These are phyloP conservation scores for Agrotis segetum DNA, from an alignment of 2,888 invertebrate species.

Conservation along the genomic window DNA sequence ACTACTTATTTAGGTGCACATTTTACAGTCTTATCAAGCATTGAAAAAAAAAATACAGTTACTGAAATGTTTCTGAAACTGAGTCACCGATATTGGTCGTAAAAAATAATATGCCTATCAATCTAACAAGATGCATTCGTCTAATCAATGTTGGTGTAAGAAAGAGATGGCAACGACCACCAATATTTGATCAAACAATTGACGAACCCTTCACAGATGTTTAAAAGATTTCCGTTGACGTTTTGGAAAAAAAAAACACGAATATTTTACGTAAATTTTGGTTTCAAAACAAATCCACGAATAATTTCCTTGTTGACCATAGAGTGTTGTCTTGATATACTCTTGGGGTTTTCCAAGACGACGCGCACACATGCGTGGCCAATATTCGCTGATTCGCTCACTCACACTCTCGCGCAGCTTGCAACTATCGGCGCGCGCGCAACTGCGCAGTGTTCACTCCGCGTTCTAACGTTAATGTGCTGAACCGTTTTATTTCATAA, in stretches of 20 bases:
- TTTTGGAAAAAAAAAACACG: neutral
- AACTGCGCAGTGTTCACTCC: conserved; percentile 48
- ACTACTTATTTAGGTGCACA: neutral
- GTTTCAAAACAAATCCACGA: conserved; percentile 25
- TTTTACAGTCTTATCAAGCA: conserved; percentile 35
- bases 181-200: conserved; percentile 37
- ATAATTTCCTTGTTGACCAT: conserved; percentile 59
- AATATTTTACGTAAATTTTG: neutral
- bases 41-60: conserved; percentile 24
- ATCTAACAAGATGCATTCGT: conserved; percentile 16
- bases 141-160: conserved; percentile 39
- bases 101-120: conserved; percentile 5
- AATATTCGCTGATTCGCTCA: conserved; percentile 37
- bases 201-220: neutral
- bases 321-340: conserved; percentile 40
- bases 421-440: conserved; percentile 52
- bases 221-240: conserved; percentile 21
- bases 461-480: conserved; percentile 32
- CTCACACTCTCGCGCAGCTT: conserved; percentile 47
- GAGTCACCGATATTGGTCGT: conserved; percentile 33
- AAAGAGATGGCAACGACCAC: conserved; percentile 32
- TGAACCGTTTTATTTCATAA: conserved; percentile 18
- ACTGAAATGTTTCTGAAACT: neutral
- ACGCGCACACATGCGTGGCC: conserved; percentile 51
- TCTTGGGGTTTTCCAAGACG: conserved; percentile 71